Percentiles rank a stretch among this genome's conserved stretches.
phyloP scores from a whole-genome alignment of 2,797 vertebrate genomes.

The Ataeniobius toweri region DNA sequence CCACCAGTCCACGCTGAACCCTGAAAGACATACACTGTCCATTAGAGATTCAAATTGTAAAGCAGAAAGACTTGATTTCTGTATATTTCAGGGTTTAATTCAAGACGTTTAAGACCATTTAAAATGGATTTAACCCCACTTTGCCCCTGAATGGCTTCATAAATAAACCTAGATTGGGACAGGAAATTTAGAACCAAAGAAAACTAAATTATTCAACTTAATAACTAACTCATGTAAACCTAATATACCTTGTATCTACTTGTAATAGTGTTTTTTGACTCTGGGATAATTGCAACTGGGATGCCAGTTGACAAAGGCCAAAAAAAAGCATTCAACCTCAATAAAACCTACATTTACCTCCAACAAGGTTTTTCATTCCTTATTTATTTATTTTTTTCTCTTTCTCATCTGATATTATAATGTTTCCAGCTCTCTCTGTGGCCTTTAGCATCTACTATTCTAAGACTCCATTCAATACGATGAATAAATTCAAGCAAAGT shows the following conservation, averaged over 20 bases:
- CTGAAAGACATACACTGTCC: constrained; percentile 61
- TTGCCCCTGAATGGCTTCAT: not conserved
- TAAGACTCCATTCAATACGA: not conserved
- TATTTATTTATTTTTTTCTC: not conserved
- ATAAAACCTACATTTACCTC: not conserved
- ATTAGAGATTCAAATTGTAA: constrained; percentile 3
- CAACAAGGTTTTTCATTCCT: not conserved
- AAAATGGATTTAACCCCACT: not conserved
- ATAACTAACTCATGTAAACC: not conserved
- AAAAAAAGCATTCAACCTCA: not conserved
- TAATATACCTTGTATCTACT: not conserved
- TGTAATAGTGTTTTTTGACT: not conserved
- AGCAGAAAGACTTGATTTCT: not conserved
- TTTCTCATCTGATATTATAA: not conserved
- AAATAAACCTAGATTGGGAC: no score
- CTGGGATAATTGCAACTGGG: not conserved
- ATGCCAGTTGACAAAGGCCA: not conserved
- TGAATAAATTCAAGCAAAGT: not conserved
- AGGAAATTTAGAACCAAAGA: not conserved
- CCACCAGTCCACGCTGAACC: constrained; percentile 99
- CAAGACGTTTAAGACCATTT: not conserved
- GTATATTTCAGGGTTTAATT: not conserved
- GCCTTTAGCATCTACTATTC: not conserved
- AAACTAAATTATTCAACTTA: not conserved
- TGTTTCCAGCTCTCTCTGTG: not conserved